Base-by-base conservation (phyloP, 2,888 invertebrate genomes). In the Crioceris asparagi region DNA sequence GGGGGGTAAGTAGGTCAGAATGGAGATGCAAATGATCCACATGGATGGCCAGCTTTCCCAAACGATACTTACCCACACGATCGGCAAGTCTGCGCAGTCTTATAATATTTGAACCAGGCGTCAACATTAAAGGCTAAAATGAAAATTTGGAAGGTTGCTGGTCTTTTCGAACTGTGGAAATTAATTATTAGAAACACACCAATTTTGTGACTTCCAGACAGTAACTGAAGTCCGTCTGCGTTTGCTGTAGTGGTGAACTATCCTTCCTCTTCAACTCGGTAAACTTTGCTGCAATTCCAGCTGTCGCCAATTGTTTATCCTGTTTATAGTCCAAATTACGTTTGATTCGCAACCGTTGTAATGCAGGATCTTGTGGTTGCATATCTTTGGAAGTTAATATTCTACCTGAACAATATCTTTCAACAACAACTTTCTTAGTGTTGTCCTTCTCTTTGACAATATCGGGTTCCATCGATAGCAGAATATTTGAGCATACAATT, bases 311-410 rank as follows among this genome's bases (percentile, higher is more conserved):
- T 17, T 78, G 79, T 54, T 79, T 83, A 59, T 91, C 87, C 60
- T 90, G 83, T 58, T 86, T 83, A 56, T 80, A 81, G 54, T 83
- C 82, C 21, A 86, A 61, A 57, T 79, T 78, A 29, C 80, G 74
- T 27, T 74, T 73, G 36, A 86, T 78, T 49, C 75, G 70, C 47
- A 82, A 61, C 34, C 73, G 71, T 44, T 71, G 70, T 47, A 79
- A 56, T 44, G 72, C 60, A 8, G 72, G 70, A 57, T 78, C 75
- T 40, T 67, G 68, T 38, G 74, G 70, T 42, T 75, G 75, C 56
- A 75, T 65, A 53, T 79, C 77, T 49, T 68, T 68, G 29, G 61
- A 57, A n/a, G 65, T 67, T 31, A 61, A 61, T 53, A 56, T 57
- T 52, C 47, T 75, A 67, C 61, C 74, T 60, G 65, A 68, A 65